Base-by-base conservation (phyloP, 1,140 invertebrate species). In the Sipha flava region DNA sequence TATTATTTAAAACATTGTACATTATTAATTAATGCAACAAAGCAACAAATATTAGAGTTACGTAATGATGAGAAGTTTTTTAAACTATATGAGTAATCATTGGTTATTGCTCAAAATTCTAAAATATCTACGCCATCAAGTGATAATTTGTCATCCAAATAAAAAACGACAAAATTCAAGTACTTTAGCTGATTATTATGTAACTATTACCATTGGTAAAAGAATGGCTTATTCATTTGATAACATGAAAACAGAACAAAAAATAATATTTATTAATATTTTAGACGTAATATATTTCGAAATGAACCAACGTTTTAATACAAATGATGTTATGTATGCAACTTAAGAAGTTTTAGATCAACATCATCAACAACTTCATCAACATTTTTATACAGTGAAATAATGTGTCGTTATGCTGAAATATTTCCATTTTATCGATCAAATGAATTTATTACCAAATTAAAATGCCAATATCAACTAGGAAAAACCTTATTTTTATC, bases 201-300 rank as follows among this genome's bases (percentile, higher is more conserved):
- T 66, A n/a, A 40, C 34, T 40, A 34, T n/a, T 34, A 66, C n/a
- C 34, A 40, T 9, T 34, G 62, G 62, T 37, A 66, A 66, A 66
- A 66, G 62, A 66, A 31, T 6, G 2, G 34, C 10, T 66, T 40
- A 12, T 66, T 34, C 34, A 37, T 34, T 2, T 66, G 18, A 34
- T 18, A n/a, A 40, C 4, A 66, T n/a, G 10, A 66, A 66, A 66
- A 66, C 34, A 34, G 34, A 66, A 40, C 62, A 34, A 34, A 40
- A 66, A 66, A 66, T n/a, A 66, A 66, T 66, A 66, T 66, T 62
- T 62, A 29, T 18, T 62, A 62, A 62, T 34, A 62, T 31, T 66
- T 66, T 52, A 3, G 21, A 52, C 49, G 21, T 54, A 26, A 54
- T 54, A 54, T 54, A 23, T 49, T 49, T n/a, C n/a, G 47, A 49